These are phyloP conservation scores for Triplophysa rosa DNA, from an alignment of 2,113 vertebrate species.

Conservation along the genomic window DNA sequence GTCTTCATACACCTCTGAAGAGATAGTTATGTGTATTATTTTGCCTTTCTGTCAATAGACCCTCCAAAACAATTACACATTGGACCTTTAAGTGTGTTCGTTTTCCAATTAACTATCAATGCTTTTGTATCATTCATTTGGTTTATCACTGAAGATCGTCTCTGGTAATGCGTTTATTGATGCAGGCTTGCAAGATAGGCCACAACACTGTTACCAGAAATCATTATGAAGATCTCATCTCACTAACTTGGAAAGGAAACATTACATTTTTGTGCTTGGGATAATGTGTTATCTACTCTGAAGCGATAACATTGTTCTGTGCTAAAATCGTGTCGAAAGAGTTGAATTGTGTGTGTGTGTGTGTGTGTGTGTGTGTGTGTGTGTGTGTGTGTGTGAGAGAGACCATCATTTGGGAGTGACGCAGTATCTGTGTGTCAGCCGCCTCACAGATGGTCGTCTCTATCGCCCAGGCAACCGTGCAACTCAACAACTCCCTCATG, in stretches of 20 bases:
- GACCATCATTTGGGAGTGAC: conserved; percentile 30
- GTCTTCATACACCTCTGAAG: too few species aligned
- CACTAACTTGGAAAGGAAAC: too few species aligned
- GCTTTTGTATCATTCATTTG: too few species aligned
- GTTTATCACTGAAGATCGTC: neutral
- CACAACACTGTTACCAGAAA: too few species aligned
- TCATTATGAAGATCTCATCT: too few species aligned
- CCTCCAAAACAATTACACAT: too few species aligned
- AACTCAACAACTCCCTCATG: conserved; percentile 31
- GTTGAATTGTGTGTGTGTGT: neutral
- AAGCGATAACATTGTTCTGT: conserved; percentile 1
- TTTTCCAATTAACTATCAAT: neutral
- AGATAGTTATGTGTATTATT: too few species aligned
- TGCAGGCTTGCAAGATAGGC: neutral
- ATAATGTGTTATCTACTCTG: neutral
- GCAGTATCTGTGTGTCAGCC: conserved; percentile 44
- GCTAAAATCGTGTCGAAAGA: neutral
- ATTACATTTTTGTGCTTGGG: neutral
- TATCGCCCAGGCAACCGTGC: conserved; percentile 32
- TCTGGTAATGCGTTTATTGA: neutral
- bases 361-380: conserved; percentile 5
- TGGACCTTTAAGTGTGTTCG: neutral
- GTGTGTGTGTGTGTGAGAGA: neutral
- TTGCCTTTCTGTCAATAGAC: too few species aligned
- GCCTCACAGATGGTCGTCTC: conserved; percentile 54